Conservation (phyloP, 2,888 invertebrate genomes). For the Catocala sponsa region DNA sequence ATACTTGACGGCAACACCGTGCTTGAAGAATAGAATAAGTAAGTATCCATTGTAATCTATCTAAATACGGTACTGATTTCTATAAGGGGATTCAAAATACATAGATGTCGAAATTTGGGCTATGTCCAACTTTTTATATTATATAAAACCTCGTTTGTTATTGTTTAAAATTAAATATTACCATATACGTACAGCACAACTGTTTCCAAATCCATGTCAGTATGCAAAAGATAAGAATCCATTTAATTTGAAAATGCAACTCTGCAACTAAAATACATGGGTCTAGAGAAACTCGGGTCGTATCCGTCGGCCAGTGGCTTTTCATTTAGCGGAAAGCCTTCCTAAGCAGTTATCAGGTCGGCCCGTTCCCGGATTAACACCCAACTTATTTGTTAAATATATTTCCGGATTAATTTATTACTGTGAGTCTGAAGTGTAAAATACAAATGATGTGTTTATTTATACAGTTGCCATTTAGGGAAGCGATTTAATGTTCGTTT, state of each 20-base stretch:
- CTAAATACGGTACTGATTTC: too few species aligned
- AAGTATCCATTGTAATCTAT: too few species aligned
- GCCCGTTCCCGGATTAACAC: constrained; percentile 41
- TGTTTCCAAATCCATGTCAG: background rate
- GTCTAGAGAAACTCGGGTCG: constrained; percentile 28
- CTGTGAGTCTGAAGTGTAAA: constrained; percentile 9
- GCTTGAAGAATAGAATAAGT: too few species aligned
- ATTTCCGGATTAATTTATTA: constrained; percentile 32
- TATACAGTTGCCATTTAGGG: background rate
- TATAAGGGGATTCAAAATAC: too few species aligned
- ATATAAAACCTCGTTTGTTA: too few species aligned
- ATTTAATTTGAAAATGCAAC: constrained; percentile 40
- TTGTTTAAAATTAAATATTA: too few species aligned
- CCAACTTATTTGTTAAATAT: constrained; percentile 45
- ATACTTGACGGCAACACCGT: too few species aligned
- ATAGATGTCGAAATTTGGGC: too few species aligned
- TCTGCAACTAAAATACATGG: constrained; percentile 33
- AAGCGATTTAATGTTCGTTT: background rate
- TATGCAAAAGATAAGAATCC: constrained; percentile 5
- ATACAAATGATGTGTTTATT: constrained; percentile 14
- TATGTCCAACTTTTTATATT: too few species aligned
- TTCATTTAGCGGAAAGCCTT: constrained; percentile 53
- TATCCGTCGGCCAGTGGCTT: constrained; percentile 40
- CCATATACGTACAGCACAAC: too few species aligned
- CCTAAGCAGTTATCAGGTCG: constrained; percentile 53